Base-by-base conservation (phyloP, 2,797 vertebrate species). In the Poecilia gillii region DNA sequence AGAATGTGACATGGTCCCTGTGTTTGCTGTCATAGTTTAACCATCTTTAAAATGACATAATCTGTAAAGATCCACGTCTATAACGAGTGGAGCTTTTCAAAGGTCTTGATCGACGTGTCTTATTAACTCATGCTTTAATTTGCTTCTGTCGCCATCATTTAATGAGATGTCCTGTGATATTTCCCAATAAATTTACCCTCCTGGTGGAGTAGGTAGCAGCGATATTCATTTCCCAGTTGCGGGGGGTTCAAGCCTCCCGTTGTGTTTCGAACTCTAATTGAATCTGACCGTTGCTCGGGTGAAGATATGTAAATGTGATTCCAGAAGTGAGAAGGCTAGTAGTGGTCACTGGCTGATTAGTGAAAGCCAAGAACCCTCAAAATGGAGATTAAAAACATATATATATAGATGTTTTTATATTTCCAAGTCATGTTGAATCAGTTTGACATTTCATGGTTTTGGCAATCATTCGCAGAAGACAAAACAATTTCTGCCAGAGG, bases 71-170 rank as follows among this genome's bases (percentile, higher is more conserved):
- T 78, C 77, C 12, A 23, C 55, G 77, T 87, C 80, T 86, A 75
- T 89, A 84, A 91, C 89, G 83, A 88, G 91, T 94, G 88, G 84
- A 90, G 81, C 84, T 84, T 90, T 89, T 86, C 18, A 72, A 83
- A 83, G 73, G 86, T 73, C 87, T 85, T 90, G 93, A 93, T 84
- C 85, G 83, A 85, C 89, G 77, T 90, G 88, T 94, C 90, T 92
- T 76, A 91, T 85, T 90, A 88, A 91, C 88, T 87, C 77, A 85
- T 92, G 77, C 80, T 90, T 87, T 89, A 90, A 92, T 93, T 94
- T 86, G 85, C 75, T 70, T 89, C 89, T 86, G 90, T 94, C 92
- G 81, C 82, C 87, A 84, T 88, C 81, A 89, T 89, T 94, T 93
- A 92, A 85, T 14, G 3, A 79, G 77, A 49, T 31, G 1, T 25